These are phyloP conservation scores for Clarias fuscus DNA, from an alignment of 2,797 vertebrate genomes.

Conservation along the genomic window DNA sequence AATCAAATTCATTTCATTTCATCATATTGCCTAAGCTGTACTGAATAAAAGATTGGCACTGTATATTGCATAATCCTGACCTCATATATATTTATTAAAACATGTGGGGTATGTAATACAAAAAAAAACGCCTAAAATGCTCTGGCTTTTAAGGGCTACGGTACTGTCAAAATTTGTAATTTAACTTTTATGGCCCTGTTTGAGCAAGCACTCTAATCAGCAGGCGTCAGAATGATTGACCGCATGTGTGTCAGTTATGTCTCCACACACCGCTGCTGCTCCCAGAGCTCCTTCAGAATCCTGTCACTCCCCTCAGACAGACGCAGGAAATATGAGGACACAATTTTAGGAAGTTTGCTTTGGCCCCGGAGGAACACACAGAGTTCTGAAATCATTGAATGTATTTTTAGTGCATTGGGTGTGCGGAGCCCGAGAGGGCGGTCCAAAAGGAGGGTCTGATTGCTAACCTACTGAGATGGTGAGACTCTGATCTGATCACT, in stretches of 20 bases:
- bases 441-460: slow-evolving; percentile 49
- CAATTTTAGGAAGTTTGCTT: slow-evolving; percentile 82
- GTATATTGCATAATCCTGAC: too few relatives aligned
- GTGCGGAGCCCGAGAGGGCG: slow-evolving; percentile 13
- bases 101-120: too few relatives aligned
- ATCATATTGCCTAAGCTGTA: too few relatives aligned
- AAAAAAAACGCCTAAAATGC: too few relatives aligned
- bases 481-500: slow-evolving; percentile 23
- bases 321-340: slow-evolving; percentile 70
- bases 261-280: slow-evolving; percentile 52
- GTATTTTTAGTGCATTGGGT: slow-evolving; percentile 69
- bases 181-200: slow-evolving; percentile 18
- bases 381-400: slow-evolving; percentile 58
- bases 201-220: neutral
- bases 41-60: too few relatives aligned
- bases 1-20: too few relatives aligned
- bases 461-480: slow-evolving; percentile 44
- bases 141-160: too few relatives aligned
- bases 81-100: too few relatives aligned
- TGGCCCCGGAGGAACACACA: slow-evolving; percentile 66
- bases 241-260: slow-evolving; percentile 31
- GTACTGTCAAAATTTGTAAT: neutral
- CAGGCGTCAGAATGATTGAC: slow-evolving; percentile 6
- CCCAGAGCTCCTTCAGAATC: slow-evolving; percentile 56
- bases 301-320: slow-evolving; percentile 60